Conservation (phyloP, 2,888 invertebrate species). For the Adineta ricciae region DNA sequence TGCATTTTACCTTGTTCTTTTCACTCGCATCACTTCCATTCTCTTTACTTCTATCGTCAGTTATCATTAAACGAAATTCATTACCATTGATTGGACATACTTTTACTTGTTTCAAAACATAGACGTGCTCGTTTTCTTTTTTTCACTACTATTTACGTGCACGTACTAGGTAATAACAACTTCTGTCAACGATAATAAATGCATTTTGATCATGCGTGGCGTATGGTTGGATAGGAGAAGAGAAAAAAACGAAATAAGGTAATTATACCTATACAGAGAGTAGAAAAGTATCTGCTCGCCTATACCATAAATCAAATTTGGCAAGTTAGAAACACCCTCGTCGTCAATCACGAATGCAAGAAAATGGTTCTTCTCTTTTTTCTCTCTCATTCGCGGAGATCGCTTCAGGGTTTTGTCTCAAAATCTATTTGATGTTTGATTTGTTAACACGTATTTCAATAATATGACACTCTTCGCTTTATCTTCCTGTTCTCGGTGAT, state of each 20-base stretch:
- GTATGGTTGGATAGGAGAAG: not conserved
- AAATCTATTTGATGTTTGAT: not conserved
- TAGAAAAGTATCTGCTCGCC: not conserved
- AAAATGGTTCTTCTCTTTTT: not conserved
- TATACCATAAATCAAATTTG: not conserved
- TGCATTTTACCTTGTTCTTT: not conserved
- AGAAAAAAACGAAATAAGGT: not conserved
- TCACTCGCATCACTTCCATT: not conserved
- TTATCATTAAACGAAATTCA: not conserved
- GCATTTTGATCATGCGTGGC: not conserved
- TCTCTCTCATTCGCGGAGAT: not conserved
- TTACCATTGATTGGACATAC: not conserved
- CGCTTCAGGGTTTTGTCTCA: not conserved
- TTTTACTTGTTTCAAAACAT: not conserved
- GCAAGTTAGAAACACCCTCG: not conserved
- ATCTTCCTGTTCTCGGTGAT: not conserved
- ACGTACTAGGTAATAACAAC: not conserved
- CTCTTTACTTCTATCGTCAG: not conserved
- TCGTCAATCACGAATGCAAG: not conserved
- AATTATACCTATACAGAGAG: not conserved
- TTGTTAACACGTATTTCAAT: not conserved
- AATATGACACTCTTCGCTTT: not conserved
- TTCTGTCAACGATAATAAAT: conserved; percentile 9
- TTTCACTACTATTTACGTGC: not conserved
- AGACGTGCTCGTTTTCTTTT: not conserved